Evolutionary conservation across 2,113 vertebrate genomes (phyloP).

Genomic region (Poecilia latipinna): DNA sequence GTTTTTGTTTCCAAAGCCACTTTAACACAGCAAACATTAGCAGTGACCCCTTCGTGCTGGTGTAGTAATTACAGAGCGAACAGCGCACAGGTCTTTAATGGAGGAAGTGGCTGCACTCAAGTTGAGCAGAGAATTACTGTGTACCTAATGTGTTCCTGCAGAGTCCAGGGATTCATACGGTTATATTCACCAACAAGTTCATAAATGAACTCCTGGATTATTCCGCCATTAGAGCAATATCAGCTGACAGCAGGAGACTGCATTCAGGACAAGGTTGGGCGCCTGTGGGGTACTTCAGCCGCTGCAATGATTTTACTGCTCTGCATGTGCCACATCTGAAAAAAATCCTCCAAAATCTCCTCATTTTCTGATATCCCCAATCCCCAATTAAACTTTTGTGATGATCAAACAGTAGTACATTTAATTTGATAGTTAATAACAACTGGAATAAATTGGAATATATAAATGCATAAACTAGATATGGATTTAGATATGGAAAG

Average conservation of each 20-base stretch:
- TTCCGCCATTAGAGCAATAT: slow-evolving; percentile 33
- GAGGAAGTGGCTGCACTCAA: slow-evolving; percentile 44
- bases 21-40: slow-evolving; percentile 46
- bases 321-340: background rate
- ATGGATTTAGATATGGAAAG: too few species aligned
- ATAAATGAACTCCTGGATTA: slow-evolving; percentile 51
- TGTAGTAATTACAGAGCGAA: slow-evolving; percentile 59
- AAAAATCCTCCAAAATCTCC: background rate
- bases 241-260: slow-evolving; percentile 14
- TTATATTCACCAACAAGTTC: slow-evolving; percentile 22
- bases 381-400: too few species aligned
- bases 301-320: background rate
- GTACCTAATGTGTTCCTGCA: slow-evolving; percentile 36
- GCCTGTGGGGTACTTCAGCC: background rate
- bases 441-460: too few species aligned
- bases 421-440: too few species aligned
- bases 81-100: slow-evolving; percentile 56
- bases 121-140: slow-evolving; percentile 47
- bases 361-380: background rate
- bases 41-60: slow-evolving; percentile 24
- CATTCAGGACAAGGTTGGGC: background rate
- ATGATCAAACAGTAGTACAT: too few species aligned
- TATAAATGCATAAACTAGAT: too few species aligned
- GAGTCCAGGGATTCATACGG: slow-evolving; percentile 37
- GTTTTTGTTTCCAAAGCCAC: slow-evolving; percentile 35